Base-by-base conservation (phyloP, 2,113 vertebrate species). In the Camelus dromedarius region DNA sequence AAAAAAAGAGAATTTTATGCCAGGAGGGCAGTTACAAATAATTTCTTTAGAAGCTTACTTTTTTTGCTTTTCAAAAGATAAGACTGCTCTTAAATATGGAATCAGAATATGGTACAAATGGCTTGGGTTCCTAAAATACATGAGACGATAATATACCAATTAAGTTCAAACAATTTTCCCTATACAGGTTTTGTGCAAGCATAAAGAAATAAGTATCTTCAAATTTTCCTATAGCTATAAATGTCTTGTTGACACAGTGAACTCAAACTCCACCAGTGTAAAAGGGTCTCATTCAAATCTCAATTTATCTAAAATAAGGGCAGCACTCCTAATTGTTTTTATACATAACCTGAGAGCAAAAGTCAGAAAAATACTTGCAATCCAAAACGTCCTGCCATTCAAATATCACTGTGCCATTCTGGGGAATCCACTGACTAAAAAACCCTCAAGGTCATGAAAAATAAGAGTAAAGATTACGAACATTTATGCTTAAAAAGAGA, bases 1-100 rank as follows among this genome's bases (percentile, higher is more conserved):
- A 86, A 75, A 96, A 66, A 92, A 38, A 18, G 35, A 90, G 48
- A 79, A n/a, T 73, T 84, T 89, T 72, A 62, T 72, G 75, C 54
- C 46, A 73, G 30, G 26, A 86, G 24, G 48, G 38, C 38, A 54
- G 66, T 72, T 90, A 86, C 42, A 50, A 15, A 77, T 48, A 50
- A 76, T 67, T 80, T 72, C 19, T 80, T 35, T 56, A 80, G 60
- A 73, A 91, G 20, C 48, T 80, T 73, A 24, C 30, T 56, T 56
- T 82, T 80, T 60, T 72, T 48, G 30, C 38, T 82, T 93, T 93
- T 83, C 24, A 83, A 83, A 58, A 67, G 28, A 76, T 1, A 83
- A 75, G 32, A 62, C 8, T 67, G 80, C 56, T 64, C 50, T 67
- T 64, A 42, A 94, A 48, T 35, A 56, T 38, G 24, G 38, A 87